A percentile compares a stretch with the other conserved stretches of the same genome.
Evolutionary conservation across 2,888 invertebrate species (phyloP).

Genomic region (Gandaritis pyraliata): DNA sequence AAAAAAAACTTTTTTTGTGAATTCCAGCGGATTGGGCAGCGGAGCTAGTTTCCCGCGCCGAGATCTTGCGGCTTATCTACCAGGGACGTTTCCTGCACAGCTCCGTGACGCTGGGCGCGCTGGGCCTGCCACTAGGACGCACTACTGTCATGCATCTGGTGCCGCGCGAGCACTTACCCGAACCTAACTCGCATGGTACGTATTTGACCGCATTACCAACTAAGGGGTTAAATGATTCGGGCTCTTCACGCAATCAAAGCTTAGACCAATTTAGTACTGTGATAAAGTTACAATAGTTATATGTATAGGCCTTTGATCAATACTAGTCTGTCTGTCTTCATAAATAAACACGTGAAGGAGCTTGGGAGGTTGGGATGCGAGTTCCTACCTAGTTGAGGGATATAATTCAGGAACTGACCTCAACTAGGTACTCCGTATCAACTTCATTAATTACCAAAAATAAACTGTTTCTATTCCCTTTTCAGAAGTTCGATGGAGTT

Average conservation of each 20-base stretch:
- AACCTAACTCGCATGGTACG: conserved; percentile 98
- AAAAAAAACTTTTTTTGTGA: no score
- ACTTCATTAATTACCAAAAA: conserved; percentile 18
- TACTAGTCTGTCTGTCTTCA: no score
- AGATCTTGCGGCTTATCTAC: conserved; percentile 99
- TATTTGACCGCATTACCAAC: no score
- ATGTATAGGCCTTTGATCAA: no score
- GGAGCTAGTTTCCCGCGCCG: conserved; percentile 97
- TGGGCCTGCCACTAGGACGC: conserved; percentile 98
- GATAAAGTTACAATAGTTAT: no score
- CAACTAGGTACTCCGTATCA: not conserved
- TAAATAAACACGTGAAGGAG: conserved; percentile 18
- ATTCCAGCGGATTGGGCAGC: conserved; percentile 95
- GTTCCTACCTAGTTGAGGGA: conserved; percentile 6
- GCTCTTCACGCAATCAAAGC: no score
- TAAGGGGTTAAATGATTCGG: no score
- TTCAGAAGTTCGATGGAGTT: conserved; percentile 80
- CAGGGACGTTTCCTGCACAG: conserved; percentile 99
- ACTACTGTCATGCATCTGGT: conserved; percentile 99
- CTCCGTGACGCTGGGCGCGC: conserved; percentile 98
- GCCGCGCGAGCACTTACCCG: conserved; percentile 99
- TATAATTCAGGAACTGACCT: not conserved
- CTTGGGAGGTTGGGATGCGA: conserved; percentile 40
- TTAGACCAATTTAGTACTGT: no score
- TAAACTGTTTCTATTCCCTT: conserved; percentile 49